Evolutionary conservation across 2,113 vertebrate species (phyloP).

Genomic region (Gracilinanus agilis): DNA sequence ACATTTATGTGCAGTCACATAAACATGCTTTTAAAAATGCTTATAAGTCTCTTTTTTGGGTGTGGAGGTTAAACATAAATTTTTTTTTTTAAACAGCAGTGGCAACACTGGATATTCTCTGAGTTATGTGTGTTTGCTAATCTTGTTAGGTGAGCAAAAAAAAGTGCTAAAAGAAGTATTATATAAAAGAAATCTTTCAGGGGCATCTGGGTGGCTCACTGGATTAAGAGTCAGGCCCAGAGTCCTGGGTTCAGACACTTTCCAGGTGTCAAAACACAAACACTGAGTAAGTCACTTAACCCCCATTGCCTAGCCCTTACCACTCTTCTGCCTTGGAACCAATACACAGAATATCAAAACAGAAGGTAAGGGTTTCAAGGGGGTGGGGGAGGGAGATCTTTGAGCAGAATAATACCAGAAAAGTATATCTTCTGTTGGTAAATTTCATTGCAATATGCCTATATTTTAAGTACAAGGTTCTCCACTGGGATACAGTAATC

Average conservation of each 20-base stretch:
- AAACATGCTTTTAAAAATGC: constrained; percentile 89
- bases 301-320: too few relatives aligned
- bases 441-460: constrained; percentile 13
- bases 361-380: too few relatives aligned
- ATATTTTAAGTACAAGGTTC: constrained; percentile 35
- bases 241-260: too few relatives aligned
- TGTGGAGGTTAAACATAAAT: constrained; percentile 57
- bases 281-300: too few relatives aligned
- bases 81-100: background rate
- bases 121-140: constrained; percentile 40
- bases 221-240: too few relatives aligned
- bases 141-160: constrained; percentile 61
- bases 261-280: too few relatives aligned
- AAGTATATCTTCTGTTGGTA: constrained; percentile 36
- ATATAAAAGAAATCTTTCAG: background rate
- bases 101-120: constrained; percentile 43
- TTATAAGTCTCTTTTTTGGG: constrained; percentile 84
- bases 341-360: too few relatives aligned
- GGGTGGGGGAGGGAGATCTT: background rate
- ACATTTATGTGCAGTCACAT: constrained; percentile 90
- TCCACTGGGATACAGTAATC: constrained; percentile 17
- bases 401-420: constrained; percentile 27
- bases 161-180: constrained; percentile 36
- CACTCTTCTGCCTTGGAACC: too few relatives aligned
- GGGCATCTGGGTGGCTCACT: too few relatives aligned